Evolutionary conservation across 2,113 vertebrate genomes (phyloP).

Genomic region (Phoenicopterus ruber): DNA sequence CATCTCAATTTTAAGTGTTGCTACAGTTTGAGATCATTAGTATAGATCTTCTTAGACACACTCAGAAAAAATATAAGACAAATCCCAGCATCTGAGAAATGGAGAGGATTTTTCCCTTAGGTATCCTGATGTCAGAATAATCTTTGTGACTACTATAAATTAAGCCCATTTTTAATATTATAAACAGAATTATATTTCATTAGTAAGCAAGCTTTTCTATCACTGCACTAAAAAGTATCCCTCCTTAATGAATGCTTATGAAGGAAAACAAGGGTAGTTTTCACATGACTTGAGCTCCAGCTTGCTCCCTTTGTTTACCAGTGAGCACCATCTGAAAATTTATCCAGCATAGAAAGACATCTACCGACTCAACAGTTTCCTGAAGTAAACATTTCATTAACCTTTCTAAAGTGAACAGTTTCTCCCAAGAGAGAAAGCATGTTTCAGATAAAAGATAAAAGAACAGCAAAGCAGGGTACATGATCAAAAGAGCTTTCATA

Average conservation of each 20-base stretch:
- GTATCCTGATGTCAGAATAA: neutral
- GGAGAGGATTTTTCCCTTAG: neutral
- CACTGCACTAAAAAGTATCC: neutral
- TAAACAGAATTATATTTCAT: neutral
- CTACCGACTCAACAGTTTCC: neutral
- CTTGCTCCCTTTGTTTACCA: neutral
- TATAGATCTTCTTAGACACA: neutral
- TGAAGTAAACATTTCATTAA: conserved; percentile 40
- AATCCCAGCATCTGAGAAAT: neutral
- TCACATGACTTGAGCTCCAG: neutral
- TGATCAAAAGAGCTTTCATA: neutral
- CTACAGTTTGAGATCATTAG: neutral
- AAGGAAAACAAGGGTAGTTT: neutral
- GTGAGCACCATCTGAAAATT: neutral
- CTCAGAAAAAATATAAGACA: neutral
- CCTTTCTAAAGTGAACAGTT: neutral
- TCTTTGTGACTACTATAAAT: neutral
- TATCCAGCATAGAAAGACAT: neutral
- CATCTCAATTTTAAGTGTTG: neutral
- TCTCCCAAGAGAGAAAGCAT: neutral
- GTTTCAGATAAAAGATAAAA: conserved; percentile 7
- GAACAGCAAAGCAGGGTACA: neutral
- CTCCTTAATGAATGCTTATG: neutral
- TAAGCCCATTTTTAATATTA: neutral
- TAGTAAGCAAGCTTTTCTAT: neutral